Conservation (phyloP, 30 jellyfish, hydroid and myxozoan species). For the Aurelia aurita complex sp. Pacific region DNA sequence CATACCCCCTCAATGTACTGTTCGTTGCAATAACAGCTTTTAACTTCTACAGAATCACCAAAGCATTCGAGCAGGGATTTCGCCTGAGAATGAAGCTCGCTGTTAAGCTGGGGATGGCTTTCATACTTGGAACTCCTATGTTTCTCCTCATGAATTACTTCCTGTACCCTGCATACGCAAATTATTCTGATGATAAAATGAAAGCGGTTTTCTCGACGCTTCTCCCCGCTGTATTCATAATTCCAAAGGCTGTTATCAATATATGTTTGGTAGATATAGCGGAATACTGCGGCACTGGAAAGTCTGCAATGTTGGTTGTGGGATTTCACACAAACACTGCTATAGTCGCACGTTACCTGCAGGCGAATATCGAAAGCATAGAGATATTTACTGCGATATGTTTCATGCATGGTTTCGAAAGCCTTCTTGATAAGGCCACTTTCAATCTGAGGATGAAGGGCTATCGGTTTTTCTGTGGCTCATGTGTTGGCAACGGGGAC, state of each 20-base stretch:
- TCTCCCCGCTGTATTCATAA: slow-evolving; percentile 40
- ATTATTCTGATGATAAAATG: slow-evolving; percentile 17
- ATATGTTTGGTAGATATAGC: slow-evolving; percentile 34
- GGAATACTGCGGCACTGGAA: slow-evolving; percentile 11
- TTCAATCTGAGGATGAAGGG: slow-evolving; percentile 24
- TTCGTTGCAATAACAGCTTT: slow-evolving; percentile 27
- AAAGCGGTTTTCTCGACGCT: slow-evolving; percentile 50
- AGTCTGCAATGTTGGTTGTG: slow-evolving; percentile 28
- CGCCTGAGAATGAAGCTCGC: slow-evolving; percentile 29
- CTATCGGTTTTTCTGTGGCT: slow-evolving; percentile 23
- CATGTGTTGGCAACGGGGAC: slow-evolving; percentile 41
- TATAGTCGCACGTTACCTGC: slow-evolving; percentile 39
- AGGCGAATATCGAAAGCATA: slow-evolving; percentile 38
- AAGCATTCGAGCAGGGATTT: neutral
- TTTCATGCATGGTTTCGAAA: slow-evolving; percentile 48
- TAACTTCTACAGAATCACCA: slow-evolving; percentile 50
- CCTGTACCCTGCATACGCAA: slow-evolving; percentile 41
- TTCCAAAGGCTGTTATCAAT: slow-evolving; percentile 52
- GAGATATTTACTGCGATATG: slow-evolving; percentile 33
- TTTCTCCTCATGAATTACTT: slow-evolving; percentile 53
- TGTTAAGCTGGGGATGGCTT: slow-evolving; percentile 44
- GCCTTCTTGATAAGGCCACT: slow-evolving; percentile 46
- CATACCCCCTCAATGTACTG: slow-evolving; percentile 48
- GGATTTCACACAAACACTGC: slow-evolving; percentile 48
- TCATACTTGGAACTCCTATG: slow-evolving; percentile 47